Percentiles rank a stretch among this genome's conserved stretches.
Conservation (phyloP, 2,113 vertebrate species). For the Arvicanthis niloticus region DNA sequence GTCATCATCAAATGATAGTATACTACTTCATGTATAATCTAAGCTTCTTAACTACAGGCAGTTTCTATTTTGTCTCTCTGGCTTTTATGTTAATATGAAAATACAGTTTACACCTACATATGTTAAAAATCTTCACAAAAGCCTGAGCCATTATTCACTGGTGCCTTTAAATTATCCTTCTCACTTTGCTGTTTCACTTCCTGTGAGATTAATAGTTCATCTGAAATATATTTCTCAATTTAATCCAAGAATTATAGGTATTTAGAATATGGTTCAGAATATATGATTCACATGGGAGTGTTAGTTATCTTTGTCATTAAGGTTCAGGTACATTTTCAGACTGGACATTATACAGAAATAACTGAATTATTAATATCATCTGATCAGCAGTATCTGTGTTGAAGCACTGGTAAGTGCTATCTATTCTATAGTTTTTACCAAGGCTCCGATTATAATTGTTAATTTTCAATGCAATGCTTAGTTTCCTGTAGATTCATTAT, state of each 20-base stretch:
- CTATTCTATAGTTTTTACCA: not conserved
- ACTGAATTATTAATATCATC: conserved; percentile 22
- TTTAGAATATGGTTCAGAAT: not conserved
- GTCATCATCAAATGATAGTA: not conserved
- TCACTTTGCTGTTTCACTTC: not conserved
- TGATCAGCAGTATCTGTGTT: not conserved
- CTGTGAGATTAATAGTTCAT: not conserved
- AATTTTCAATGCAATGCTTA: not conserved
- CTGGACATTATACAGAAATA: not conserved
- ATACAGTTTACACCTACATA: not conserved
- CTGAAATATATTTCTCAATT: conserved; percentile 23
- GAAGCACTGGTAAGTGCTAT: not conserved
- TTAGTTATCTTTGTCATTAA: not conserved
- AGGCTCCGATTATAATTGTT: not conserved
- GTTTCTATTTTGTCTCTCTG: not conserved
- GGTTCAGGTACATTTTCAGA: not conserved
- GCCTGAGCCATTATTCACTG: not conserved
- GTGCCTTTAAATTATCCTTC: not conserved
- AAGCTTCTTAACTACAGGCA: not conserved
- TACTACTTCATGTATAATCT: not conserved
- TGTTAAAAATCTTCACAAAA: not conserved
- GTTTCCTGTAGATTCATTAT: not conserved
- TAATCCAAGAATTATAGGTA: not conserved
- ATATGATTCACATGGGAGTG: not conserved
- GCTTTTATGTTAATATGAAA: not conserved